These are phyloP conservation scores for Peromyscus californicus DNA, from an alignment of 2,113 vertebrate species.

Conservation along the genomic window DNA sequence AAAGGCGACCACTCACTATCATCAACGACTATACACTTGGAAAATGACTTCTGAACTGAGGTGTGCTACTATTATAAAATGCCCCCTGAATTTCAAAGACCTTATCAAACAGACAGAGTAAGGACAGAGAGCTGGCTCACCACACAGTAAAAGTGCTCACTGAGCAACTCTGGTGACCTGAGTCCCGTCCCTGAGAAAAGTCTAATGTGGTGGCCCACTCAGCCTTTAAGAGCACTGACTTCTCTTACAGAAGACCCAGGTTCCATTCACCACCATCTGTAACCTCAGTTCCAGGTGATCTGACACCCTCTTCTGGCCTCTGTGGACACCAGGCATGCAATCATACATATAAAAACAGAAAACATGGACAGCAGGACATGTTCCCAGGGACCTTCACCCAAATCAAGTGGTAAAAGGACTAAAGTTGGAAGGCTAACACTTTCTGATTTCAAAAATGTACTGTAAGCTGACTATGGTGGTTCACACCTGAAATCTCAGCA, in stretches of 20 bases:
- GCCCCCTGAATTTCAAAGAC: background rate
- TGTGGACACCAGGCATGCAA: background rate
- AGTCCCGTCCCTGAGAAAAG: background rate
- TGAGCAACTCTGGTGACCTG: no score
- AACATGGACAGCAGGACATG: background rate
- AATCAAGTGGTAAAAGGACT: background rate
- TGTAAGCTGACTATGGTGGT: background rate
- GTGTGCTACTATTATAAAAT: background rate
- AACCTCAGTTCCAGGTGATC: background rate
- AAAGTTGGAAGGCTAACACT: background rate
- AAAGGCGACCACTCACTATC: background rate
- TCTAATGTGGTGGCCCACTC: background rate
- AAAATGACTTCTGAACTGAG: background rate
- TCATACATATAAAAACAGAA: background rate
- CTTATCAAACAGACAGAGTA: background rate
- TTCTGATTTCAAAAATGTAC: background rate
- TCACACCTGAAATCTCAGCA: background rate
- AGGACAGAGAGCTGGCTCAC: no score
- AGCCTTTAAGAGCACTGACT: background rate
- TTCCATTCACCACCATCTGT: background rate
- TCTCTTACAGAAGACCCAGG: background rate
- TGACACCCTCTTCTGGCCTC: background rate
- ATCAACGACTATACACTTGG: no score
- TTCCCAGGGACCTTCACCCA: background rate
- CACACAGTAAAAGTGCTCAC: no score